Percentiles rank a stretch among this genome's conserved stretches.
phyloP scores from a whole-genome alignment of 2,888 invertebrate species.

The Leucophora obtusa region DNA sequence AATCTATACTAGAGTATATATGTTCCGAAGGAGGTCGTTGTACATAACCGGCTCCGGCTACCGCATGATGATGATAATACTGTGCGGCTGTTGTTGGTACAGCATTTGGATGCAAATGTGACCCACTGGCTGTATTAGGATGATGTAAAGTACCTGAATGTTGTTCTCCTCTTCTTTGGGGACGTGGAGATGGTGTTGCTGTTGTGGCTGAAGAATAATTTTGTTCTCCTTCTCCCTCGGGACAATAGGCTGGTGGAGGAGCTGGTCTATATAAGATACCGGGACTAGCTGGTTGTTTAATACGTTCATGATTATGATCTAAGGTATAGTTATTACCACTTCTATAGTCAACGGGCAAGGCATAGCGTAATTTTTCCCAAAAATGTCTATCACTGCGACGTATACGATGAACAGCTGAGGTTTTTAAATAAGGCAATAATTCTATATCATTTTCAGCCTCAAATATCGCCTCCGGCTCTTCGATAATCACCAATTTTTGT shows the following conservation, averaged over 20 bases:
- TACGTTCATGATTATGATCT: constrained; percentile 80
- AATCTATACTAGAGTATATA: constrained; percentile 93
- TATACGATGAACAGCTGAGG: constrained; percentile 86
- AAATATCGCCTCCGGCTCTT: constrained; percentile 89
- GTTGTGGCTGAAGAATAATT: constrained; percentile 84
- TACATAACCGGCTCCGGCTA: constrained; percentile 68
- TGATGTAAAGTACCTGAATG: constrained; percentile 74
- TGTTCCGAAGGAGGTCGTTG: constrained; percentile 89
- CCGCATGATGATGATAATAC: constrained; percentile 76
- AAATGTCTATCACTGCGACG: constrained; percentile 94
- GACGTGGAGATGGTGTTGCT: constrained; percentile 82
- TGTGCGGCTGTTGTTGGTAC: constrained; percentile 59
- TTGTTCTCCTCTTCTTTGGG: constrained; percentile 78
- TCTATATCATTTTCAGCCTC: constrained; percentile 93
- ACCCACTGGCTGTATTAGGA: constrained; percentile 47
- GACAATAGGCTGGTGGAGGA: constrained; percentile 78
- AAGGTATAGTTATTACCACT: constrained; percentile 90
- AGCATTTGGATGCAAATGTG: constrained; percentile 70
- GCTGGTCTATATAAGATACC: constrained; percentile 78
- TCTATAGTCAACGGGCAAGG: constrained; percentile 87
- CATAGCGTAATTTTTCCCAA: constrained; percentile 94
- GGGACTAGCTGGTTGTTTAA: constrained; percentile 78
- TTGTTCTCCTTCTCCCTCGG: constrained; percentile 79
- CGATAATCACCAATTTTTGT: constrained; percentile 92
- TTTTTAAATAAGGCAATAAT: constrained; percentile 91